Conservation (phyloP, 2,888 invertebrate genomes). For the Germaria angustata region DNA sequence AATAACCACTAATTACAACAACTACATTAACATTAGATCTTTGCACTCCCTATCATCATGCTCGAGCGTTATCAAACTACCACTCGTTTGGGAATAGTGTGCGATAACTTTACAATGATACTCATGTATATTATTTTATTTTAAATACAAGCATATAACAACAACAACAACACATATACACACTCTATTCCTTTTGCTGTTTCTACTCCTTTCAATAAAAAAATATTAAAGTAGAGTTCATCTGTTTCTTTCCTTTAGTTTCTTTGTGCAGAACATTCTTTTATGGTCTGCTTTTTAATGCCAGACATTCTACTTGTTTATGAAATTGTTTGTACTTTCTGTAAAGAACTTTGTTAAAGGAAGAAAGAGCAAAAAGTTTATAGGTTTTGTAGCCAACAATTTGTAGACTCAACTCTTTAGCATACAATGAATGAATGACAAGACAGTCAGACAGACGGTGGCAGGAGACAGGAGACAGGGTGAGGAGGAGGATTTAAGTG, state of each 20-base stretch:
- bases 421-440: conserved; percentile 29
- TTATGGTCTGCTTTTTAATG: conserved; percentile 55
- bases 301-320: conserved; percentile 54
- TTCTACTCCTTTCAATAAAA: not conserved
- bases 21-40: not conserved
- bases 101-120: not conserved
- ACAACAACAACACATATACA: not conserved
- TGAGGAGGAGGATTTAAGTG: not conserved
- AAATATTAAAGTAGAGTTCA: conserved; percentile 34
- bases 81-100: not conserved
- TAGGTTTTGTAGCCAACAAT: conserved; percentile 39
- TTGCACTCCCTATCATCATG: not conserved
- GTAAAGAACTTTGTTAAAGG: conserved; percentile 11
- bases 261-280: conserved; percentile 10
- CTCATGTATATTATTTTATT: too few relatives aligned
- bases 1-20: too few relatives aligned
- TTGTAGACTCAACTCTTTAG: conserved; percentile 45
- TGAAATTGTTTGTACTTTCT: conserved; percentile 48
- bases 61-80: not conserved
- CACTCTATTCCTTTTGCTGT: too few relatives aligned
- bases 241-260: not conserved
- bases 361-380: conserved; percentile 1
- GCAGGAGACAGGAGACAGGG: not conserved
- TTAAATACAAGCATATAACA: conserved; percentile 6
- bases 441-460: not conserved